Evolutionary conservation across 2,888 invertebrate species (phyloP).

Genomic region (Odontocerum albicorne): DNA sequence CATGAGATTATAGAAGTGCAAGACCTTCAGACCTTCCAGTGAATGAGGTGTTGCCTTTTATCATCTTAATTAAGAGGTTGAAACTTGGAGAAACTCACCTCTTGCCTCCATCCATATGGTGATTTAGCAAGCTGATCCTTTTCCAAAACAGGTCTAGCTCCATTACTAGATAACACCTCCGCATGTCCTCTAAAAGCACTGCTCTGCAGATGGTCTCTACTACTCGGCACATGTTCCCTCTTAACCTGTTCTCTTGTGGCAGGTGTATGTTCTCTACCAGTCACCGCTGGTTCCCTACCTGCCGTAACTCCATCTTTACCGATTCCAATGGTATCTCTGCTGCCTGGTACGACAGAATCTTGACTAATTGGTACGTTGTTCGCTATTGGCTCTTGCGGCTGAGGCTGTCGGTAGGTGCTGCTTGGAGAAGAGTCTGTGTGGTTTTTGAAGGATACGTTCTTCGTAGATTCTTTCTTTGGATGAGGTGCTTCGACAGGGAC

Average conservation of each 20-base stretch:
- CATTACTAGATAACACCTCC: slow-evolving; percentile 34
- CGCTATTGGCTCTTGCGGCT: neutral
- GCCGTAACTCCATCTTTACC: neutral
- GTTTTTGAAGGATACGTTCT: slow-evolving; percentile 57
- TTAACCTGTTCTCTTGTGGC: slow-evolving; percentile 5
- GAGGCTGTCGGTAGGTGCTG: slow-evolving; percentile 15
- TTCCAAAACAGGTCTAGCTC: slow-evolving; percentile 45
- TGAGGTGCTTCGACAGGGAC: slow-evolving; percentile 9
- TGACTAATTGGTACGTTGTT: neutral
- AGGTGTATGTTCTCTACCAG: neutral
- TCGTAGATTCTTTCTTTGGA: slow-evolving; percentile 52
- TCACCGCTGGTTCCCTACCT: neutral
- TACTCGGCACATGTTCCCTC: slow-evolving; percentile 15
- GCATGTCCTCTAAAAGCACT: slow-evolving; percentile 34
- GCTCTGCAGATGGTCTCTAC: slow-evolving; percentile 11
- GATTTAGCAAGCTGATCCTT: slow-evolving; percentile 56
- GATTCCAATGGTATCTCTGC: neutral
- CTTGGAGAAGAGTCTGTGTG: slow-evolving; percentile 53
- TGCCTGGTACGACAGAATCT: neutral
- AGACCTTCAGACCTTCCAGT: too few species aligned
- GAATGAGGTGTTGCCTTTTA: too few species aligned
- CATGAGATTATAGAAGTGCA: too few species aligned
- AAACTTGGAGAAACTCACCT: too few species aligned
- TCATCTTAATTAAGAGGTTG: too few species aligned
- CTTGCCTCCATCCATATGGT: slow-evolving; percentile 54